Conservation (phyloP, 2,797 vertebrate species). For the Chelon auratus region DNA sequence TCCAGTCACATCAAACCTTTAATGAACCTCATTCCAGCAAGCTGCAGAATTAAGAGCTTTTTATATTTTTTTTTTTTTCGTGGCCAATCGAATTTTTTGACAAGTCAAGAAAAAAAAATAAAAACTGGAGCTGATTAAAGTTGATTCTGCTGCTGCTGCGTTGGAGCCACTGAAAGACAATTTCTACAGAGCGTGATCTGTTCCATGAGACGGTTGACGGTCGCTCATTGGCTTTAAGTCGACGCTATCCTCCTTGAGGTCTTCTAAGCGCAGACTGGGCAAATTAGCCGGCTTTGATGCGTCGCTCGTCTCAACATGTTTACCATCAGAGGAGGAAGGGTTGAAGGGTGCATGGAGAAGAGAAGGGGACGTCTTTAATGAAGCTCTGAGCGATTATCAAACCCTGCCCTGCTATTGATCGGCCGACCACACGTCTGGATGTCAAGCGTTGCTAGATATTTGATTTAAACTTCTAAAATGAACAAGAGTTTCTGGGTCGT, state of each 20-base stretch:
- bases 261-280: slow-evolving; percentile 63
- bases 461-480: too few relatives aligned
- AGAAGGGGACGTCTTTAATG: slow-evolving; percentile 61
- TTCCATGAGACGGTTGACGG: slow-evolving; percentile 37
- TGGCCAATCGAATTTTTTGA: slow-evolving; percentile 52
- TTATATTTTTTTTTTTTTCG: slow-evolving; percentile 19
- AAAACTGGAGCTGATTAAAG: slow-evolving; percentile 65
- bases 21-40: slow-evolving; percentile 53
- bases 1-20: slow-evolving; percentile 67
- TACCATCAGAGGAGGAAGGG: slow-evolving; percentile 44
- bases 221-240: slow-evolving; percentile 69
- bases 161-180: slow-evolving; percentile 12
- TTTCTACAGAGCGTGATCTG: slow-evolving; percentile 11
- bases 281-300: slow-evolving; percentile 81
- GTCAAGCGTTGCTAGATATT: too few relatives aligned
- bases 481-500: too few relatives aligned
- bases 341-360: slow-evolving; percentile 35
- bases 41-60: slow-evolving; percentile 49
- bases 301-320: slow-evolving; percentile 75
- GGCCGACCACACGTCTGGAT: slow-evolving; percentile 1
- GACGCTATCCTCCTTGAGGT: slow-evolving; percentile 55
- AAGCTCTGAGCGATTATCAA: slow-evolving; percentile 66
- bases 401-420: slow-evolving; percentile 55
- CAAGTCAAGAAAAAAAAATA: slow-evolving; percentile 48
- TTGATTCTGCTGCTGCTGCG: slow-evolving; percentile 46